Base-by-base conservation (phyloP, 1,140 invertebrate genomes). In the Lepidurus couesii region DNA sequence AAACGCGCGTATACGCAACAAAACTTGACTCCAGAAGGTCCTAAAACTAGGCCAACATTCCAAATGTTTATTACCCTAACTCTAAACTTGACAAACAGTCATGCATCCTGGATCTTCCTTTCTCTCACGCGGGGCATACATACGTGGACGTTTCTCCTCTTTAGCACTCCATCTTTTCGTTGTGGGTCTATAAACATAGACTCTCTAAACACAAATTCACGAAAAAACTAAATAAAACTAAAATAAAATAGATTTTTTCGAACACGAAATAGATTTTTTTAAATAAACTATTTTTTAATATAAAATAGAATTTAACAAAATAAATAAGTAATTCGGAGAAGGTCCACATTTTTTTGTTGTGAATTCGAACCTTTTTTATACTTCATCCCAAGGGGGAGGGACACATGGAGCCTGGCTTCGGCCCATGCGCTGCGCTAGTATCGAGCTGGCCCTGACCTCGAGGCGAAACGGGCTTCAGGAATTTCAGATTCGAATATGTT, bases 1-100 rank as follows among this genome's bases (percentile, higher is more conserved):
- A 21, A 65, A 65, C 6, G 53, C 53, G 53, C 53, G 53, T 1
- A 65, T 0, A 21, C n/a, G 53, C 6, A 65, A 65, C n/a, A 65
- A 65, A 26, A 34, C 34, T 34, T 34, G 34, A 34, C 34, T 34
- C 3, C 34, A 34, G 34, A 34, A 34, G 34, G 53, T 65, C 53
- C 53, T 65, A 21, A 65, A 65, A 65, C 53, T 65, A 65, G 53
- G 53, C 53, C 53, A 65, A 65, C n/a, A 65, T 65, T 65, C 53
- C n/a, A n/a, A 65, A 65, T 65, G 53, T 65, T 65, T 65, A 65
- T 65, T 65, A 65, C 53, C 21, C 53, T 65, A 13, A 21, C 53
- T 34, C 34, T 34, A 34, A 34, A 34, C 34, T 34, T 65, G 53
- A 65, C 53, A 65, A 65, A 16, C 16, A 65, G 53, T 65, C 53